Evolutionary conservation across 2,113 vertebrate species (phyloP), one percentile per base, ranked within the genome.

Genomic region (Tor tambroides): DNA sequence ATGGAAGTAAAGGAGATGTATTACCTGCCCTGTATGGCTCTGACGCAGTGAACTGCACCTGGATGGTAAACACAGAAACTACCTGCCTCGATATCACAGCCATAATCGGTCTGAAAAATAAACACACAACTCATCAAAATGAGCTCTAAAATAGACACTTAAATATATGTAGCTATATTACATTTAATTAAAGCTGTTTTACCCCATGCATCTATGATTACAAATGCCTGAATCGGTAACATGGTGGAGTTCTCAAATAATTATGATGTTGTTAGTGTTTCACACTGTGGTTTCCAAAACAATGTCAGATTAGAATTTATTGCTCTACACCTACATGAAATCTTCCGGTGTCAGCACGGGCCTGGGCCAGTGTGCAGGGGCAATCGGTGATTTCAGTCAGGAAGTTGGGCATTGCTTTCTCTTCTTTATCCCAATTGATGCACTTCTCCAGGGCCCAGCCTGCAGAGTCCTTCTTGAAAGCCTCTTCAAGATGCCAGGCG

Each of bases 61-160:
- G 96, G 97, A 38, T 99, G 98, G 41, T 99, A 99, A 26, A 97
- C 97, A 84, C 98, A 99, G 43, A 96, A 94, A 0, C 97, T 99
- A 9, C 95, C 97, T 32, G 94, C 95, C 71, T 98, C 97, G 0
- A 98, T 96, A 87, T 99, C 96, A 76, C 98, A 99, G 88, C 98
- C 98, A 0, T 99, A 99, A 92, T 99, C 98, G 0, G 96, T 96
- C 98, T 99, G 93, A 23, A 93, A 92, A n/a, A 38, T 10, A 63
- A 76, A 17, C 30, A 67, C 14, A 56, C 6, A 54, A 81, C 38
- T 67, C 9, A 46, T 5, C 30, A 23, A 14, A 79, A 79, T 10
- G 5, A 32, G 32, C 51, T 35, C 0, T 23, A 30, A 26, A 32
- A 11, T 6, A 51, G 75, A 21, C 72, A 46, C 38, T 59, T 32